phyloP scores from a whole-genome alignment of 2,888 invertebrate species.

The Drosophila birchii region DNA sequence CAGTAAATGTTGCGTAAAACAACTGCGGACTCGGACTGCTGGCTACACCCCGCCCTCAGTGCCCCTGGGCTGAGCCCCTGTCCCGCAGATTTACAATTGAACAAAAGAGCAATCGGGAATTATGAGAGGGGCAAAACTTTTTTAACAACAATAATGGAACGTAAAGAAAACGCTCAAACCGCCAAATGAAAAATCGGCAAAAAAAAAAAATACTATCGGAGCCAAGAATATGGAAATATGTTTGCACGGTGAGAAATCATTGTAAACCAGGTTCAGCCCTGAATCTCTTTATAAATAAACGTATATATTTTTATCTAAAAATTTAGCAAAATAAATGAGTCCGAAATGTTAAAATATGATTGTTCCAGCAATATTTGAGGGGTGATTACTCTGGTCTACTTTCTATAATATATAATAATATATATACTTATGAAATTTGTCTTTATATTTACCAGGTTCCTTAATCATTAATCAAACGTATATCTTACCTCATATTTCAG shows the following conservation, averaged over 20 bases:
- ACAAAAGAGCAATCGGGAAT: conserved; percentile 79
- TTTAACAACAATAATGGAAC: conserved; percentile 47
- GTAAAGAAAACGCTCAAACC: conserved; percentile 57
- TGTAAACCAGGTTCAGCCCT: not conserved
- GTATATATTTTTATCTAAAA: not conserved
- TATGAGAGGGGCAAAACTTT: conserved; percentile 76
- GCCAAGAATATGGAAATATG: conserved; percentile 42
- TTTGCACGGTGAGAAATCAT: conserved; percentile 8
- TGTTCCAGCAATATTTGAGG: not conserved
- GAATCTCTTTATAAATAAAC: not conserved
- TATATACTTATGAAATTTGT: not conserved
- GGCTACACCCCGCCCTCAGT: conserved; percentile 18
- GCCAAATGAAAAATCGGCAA: conserved; percentile 37
- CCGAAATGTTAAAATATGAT: not conserved
- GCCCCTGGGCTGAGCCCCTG: not conserved
- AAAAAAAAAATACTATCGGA: conserved; percentile 31
- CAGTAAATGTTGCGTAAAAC: conserved; percentile 77
- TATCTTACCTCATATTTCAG: conserved; percentile 1
- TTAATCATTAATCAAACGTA: conserved; percentile 9
- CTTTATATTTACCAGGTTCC: conserved; percentile 4
- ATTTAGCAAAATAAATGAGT: no score
- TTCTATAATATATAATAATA: not conserved
- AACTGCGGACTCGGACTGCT: conserved; percentile 64
- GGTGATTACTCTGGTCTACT: not conserved
- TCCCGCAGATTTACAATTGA: conserved; percentile 62